Percentiles rank a stretch among this genome's conserved stretches.
phyloP scores from a whole-genome alignment of 2,888 invertebrate species.

The Coenonympha arcania region DNA sequence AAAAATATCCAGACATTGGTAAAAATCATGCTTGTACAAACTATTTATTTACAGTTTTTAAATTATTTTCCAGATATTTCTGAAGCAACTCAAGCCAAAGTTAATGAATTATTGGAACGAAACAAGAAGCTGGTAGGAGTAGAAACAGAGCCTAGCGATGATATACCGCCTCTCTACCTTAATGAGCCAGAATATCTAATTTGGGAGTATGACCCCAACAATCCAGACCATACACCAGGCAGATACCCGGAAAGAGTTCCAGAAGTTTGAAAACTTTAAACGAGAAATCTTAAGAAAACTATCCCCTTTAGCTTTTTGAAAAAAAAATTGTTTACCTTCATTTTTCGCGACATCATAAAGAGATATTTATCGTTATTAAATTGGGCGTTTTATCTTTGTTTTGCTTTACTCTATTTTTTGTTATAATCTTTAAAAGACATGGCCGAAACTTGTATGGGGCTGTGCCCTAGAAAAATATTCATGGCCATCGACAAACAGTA shows the following conservation, averaged over 20 bases:
- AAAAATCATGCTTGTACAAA: background rate
- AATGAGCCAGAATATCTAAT: conserved; percentile 68
- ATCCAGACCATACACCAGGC: conserved; percentile 60
- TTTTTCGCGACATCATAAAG: too few species aligned
- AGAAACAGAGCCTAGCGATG: conserved; percentile 58
- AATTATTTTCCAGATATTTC: conserved; percentile 56
- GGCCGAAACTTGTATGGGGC: too few species aligned
- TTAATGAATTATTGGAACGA: conserved; percentile 61
- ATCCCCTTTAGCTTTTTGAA: too few species aligned
- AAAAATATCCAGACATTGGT: too few species aligned
- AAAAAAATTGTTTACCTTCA: too few species aligned
- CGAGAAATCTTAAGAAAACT: background rate
- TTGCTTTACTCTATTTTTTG: too few species aligned
- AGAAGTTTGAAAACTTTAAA: conserved; percentile 42
- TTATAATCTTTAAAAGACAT: too few species aligned
- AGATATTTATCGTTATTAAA: too few species aligned
- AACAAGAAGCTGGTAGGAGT: conserved; percentile 55
- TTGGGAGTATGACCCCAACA: conserved; percentile 70
- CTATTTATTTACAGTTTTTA: background rate
- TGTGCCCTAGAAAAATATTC: too few species aligned
- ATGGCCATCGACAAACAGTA: too few species aligned
- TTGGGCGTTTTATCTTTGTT: too few species aligned
- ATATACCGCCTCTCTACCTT: conserved; percentile 63
- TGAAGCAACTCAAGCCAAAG: conserved; percentile 52
- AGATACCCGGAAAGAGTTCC: conserved; percentile 56